phyloP scores from a whole-genome alignment of 2,113 vertebrate species.

The rabbit (Oryctolagus cuniculus) region mOryCun1.1 NC_091439.1:37918001-37918500 shows the following conservation, averaged over 20 bases:
- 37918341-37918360: neutral
- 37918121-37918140: neutral
- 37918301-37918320: neutral
- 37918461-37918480: constrained; percentile 63
- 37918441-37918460: constrained; percentile 60
- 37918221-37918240: neutral
- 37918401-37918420: constrained; percentile 27
- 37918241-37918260: neutral
- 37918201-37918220: neutral
- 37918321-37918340: neutral
- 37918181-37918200: neutral
- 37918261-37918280: neutral
- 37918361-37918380: neutral
- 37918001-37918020: too few species aligned
- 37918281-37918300: constrained; percentile 16
- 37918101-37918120: neutral
- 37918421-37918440: constrained; percentile 46
- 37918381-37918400: neutral
- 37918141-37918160: accelerated
- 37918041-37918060: too few species aligned
- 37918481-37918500: constrained; percentile 59
- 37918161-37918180: neutral
- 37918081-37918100: neutral
- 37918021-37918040: too few species aligned
- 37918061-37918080: too few species aligned